phyloP scores from a whole-genome alignment of 2,797 vertebrate genomes.

The Gallinago nigripennis region DNA sequence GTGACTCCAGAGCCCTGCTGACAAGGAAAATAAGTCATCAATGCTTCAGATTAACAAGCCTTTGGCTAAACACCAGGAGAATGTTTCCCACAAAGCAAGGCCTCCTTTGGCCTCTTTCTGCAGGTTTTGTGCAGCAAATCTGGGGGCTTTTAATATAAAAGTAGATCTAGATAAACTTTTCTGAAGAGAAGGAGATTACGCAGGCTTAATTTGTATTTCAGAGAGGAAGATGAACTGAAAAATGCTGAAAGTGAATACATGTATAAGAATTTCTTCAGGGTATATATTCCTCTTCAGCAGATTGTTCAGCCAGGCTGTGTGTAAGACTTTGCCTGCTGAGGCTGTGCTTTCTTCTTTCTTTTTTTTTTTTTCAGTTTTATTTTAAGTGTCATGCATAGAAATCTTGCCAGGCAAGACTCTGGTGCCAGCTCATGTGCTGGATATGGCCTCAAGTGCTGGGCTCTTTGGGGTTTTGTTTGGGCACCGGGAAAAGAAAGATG shows the following conservation, averaged over 20 bases:
- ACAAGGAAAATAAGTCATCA: background rate
- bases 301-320: background rate
- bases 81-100: background rate
- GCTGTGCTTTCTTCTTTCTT: background rate
- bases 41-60: background rate
- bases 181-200: fast-evolving
- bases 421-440: background rate
- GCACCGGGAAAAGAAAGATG: background rate
- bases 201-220: background rate
- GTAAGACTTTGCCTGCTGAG: background rate
- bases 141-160: background rate
- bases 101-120: background rate
- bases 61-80: background rate
- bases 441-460: background rate
- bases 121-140: background rate
- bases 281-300: background rate
- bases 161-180: background rate
- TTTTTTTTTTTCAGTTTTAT: background rate
- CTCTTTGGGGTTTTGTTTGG: background rate
- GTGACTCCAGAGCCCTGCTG: background rate
- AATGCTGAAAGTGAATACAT: background rate
- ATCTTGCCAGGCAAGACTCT: background rate
- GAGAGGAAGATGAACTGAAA: background rate
- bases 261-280: background rate
- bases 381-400: background rate